phyloP scores from a whole-genome alignment of 37 sponge, comb jelly and placozoan genomes.

The Axinella damicornis region DNA sequence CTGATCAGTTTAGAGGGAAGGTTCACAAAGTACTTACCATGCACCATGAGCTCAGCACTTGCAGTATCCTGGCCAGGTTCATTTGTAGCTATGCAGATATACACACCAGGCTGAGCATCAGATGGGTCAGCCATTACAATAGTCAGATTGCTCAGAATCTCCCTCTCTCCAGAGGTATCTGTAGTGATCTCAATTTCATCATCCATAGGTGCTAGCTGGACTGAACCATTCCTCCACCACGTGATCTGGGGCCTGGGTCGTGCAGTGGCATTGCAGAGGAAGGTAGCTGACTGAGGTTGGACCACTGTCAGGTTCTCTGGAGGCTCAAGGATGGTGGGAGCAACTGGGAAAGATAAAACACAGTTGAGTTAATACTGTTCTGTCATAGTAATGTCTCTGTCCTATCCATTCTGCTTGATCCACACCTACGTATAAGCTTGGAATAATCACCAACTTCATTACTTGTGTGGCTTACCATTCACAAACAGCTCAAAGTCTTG shows the following conservation, averaged over 20 bases:
- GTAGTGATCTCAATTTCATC: neutral
- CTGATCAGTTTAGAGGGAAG: too few relatives aligned
- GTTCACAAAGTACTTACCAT: slow-evolving; percentile 29
- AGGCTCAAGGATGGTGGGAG: slow-evolving; percentile 19
- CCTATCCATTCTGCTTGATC: too few relatives aligned
- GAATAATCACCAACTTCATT: too few relatives aligned
- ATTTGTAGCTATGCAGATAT: slow-evolving; percentile 66
- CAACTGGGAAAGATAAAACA: slow-evolving; percentile 9
- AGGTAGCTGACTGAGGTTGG: neutral
- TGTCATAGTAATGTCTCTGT: too few relatives aligned
- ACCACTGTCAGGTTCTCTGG: slow-evolving; percentile 14
- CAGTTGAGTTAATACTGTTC: too few relatives aligned
- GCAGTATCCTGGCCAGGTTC: slow-evolving; percentile 1
- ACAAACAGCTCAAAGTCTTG: too few relatives aligned
- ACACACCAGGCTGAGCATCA: slow-evolving; percentile 51
- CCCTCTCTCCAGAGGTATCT: slow-evolving; percentile 2
- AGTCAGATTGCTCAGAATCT: slow-evolving; percentile 33
- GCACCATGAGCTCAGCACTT: slow-evolving; percentile 29
- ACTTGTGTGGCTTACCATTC: too few relatives aligned
- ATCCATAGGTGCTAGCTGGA: neutral
- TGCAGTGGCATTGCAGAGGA: slow-evolving; percentile 54
- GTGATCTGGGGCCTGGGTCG: slow-evolving; percentile 60
- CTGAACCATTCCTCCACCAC: slow-evolving; percentile 43
- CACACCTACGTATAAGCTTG: too few relatives aligned
- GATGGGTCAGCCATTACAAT: slow-evolving; percentile 4